phyloP scores from a whole-genome alignment of 2,113 vertebrate species.

The Penelope pileata region DNA sequence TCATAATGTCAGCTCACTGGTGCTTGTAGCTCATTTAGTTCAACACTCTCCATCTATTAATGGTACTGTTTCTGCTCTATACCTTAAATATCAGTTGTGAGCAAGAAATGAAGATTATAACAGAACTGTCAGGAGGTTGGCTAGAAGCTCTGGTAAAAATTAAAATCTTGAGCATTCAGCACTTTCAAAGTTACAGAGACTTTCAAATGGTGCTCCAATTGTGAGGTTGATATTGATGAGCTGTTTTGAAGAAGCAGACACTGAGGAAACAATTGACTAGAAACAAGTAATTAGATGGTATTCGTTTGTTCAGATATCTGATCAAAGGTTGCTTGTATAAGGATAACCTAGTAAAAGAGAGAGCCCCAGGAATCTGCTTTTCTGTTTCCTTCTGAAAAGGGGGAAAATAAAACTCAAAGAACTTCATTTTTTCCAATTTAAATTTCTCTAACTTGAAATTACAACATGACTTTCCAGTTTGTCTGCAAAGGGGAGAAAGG shows the following conservation, averaged over 20 bases:
- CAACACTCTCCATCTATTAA: neutral
- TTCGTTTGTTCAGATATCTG: neutral
- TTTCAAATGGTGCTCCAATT: neutral
- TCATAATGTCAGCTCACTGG: neutral
- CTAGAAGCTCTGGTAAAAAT: constrained; percentile 3
- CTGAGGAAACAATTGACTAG: neutral
- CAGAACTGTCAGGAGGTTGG: constrained; percentile 5
- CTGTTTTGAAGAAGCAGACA: neutral
- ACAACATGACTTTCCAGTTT: neutral
- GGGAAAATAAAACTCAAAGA: neutral
- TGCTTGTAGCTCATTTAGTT: neutral
- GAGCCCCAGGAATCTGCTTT: neutral
- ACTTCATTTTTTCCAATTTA: neutral
- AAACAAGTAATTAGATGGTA: neutral
- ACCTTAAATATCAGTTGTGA: too few species aligned
- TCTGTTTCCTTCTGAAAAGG: neutral
- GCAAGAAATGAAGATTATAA: too few species aligned
- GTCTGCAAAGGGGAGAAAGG: neutral
- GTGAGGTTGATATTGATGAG: neutral
- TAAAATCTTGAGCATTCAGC: neutral
- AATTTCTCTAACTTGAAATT: neutral
- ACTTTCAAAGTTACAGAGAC: neutral
- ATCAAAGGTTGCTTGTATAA: neutral
- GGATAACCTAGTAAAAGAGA: neutral
- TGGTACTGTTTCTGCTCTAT: neutral